Conservation (phyloP, 2,113 vertebrate genomes). For the Hiodon tergisus region DNA sequence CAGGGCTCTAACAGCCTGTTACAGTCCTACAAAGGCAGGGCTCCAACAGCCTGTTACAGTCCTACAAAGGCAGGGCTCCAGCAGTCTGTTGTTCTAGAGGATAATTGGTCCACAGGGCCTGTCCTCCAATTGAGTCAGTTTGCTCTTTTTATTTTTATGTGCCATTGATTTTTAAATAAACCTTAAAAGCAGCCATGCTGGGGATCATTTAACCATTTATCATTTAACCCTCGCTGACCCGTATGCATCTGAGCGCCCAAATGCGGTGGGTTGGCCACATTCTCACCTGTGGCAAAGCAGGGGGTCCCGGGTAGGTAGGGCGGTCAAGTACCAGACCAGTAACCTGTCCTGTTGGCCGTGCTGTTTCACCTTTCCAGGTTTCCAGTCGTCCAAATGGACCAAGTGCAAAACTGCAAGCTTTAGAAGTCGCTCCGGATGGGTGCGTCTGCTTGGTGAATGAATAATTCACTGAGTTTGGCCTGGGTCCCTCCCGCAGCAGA, state of each 20-base stretch:
- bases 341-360: too few species aligned
- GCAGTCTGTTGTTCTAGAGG: not conserved
- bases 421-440: too few species aligned
- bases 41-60: too few species aligned
- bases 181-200: conserved; percentile 1
- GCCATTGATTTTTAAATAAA: conserved; percentile 8
- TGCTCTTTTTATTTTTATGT: conserved; percentile 3
- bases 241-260: not conserved
- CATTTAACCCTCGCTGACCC: not conserved
- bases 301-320: not conserved
- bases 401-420: too few species aligned
- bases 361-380: not conserved
- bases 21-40: too few species aligned
- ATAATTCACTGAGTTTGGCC: too few species aligned
- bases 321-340: not conserved
- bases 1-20: too few species aligned
- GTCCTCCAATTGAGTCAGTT: not conserved
- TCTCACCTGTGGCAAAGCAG: too few species aligned
- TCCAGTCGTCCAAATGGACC: not conserved
- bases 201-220: not conserved
- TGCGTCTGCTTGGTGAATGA: too few species aligned
- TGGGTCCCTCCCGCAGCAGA: too few species aligned
- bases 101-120: not conserved
- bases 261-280: too few species aligned
- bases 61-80: too few species aligned